Evolutionary conservation across 2,113 vertebrate species (phyloP), one percentile per base, ranked within the genome.

Genomic region (Ammodytes marinus): DNA sequence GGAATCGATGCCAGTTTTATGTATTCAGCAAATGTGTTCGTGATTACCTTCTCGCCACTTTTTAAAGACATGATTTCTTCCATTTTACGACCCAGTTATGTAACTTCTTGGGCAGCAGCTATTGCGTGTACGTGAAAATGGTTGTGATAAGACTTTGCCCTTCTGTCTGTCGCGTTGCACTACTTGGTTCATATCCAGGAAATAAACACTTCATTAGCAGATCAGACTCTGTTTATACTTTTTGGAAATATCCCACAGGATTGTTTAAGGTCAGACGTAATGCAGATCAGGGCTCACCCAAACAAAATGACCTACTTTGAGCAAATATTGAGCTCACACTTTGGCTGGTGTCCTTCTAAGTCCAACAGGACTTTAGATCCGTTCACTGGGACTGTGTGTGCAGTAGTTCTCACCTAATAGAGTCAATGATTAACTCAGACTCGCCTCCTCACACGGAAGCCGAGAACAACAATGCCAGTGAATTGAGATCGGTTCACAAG

Each of bases 391-490:
- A 58, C 11, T 72, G 57, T 27, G 27, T 69, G 73, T 68, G 74
- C 69, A 74, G 69, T 39, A 60, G 68, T 79, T 82, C 59, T 67
- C 79, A 82, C 43, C 72, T 65, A 27, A 77, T 50, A 37, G 47
- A 83, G 91, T 93, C 75, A 89, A 91, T 93, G 84, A 94, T 93
- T 94, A 90, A 92, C 90, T 54, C n/a, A 3, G 7, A 45, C 49
- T 83, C 69, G n/a, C 19, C n/a, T 58, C 37, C 17, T 53, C 68
- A 53, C 75, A 70, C 55, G 4, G 80, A 63, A 47, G 60, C 74
- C 46, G 59, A 76, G 40, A 45, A 55, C 55, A 82, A 47, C 77
- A 42, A 43, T 19, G 52, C 49, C 72, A 42, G 59, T 83, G 67
- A 84, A 83, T 78, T 19, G 42, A 15, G 69, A 72, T 46, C 6